Evolutionary conservation across 2,888 invertebrate genomes (phyloP).

Genomic region (Octonoba sinensis): DNA sequence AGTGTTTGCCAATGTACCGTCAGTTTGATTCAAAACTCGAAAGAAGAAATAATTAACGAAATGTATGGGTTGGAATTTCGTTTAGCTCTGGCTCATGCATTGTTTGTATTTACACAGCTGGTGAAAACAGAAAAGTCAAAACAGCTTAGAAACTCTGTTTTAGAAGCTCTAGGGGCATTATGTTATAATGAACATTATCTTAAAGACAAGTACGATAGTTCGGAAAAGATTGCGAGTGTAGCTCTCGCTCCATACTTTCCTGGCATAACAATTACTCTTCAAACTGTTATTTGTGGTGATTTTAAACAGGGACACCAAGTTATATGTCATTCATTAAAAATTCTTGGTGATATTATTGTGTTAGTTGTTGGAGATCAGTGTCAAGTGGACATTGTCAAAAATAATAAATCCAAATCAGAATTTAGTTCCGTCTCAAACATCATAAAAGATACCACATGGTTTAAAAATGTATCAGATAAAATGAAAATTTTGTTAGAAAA

Average conservation of each 20-base stretch:
- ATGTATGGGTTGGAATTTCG: constrained; percentile 30
- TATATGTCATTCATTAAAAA: constrained; percentile 20
- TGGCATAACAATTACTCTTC: constrained; percentile 26
- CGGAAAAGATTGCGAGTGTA: constrained; percentile 21
- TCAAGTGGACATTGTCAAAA: not conserved
- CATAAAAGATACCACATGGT: constrained; percentile 37
- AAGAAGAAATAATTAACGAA: constrained; percentile 20
- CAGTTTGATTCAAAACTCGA: constrained; percentile 9
- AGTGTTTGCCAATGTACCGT: constrained; percentile 15
- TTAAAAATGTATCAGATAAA: constrained; percentile 23
- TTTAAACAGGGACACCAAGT: constrained; percentile 41
- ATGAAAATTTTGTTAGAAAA: constrained; percentile 31
- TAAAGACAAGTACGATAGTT: not conserved
- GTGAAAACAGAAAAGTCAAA: constrained; percentile 38
- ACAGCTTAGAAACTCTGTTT: constrained; percentile 14
- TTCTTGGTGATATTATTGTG: constrained; percentile 24
- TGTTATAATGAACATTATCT: constrained; percentile 5
- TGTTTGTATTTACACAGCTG: constrained; percentile 10
- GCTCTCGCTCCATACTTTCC: constrained; percentile 25
- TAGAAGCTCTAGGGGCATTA: constrained; percentile 28
- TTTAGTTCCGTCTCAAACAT: not conserved
- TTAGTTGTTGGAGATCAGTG: constrained; percentile 28
- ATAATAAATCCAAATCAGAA: not conserved
- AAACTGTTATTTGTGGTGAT: constrained; percentile 33
- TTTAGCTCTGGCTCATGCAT: constrained; percentile 24